phyloP scores from a whole-genome alignment of 2,113 vertebrate genomes.

The Todiramphus chloris region DNA sequence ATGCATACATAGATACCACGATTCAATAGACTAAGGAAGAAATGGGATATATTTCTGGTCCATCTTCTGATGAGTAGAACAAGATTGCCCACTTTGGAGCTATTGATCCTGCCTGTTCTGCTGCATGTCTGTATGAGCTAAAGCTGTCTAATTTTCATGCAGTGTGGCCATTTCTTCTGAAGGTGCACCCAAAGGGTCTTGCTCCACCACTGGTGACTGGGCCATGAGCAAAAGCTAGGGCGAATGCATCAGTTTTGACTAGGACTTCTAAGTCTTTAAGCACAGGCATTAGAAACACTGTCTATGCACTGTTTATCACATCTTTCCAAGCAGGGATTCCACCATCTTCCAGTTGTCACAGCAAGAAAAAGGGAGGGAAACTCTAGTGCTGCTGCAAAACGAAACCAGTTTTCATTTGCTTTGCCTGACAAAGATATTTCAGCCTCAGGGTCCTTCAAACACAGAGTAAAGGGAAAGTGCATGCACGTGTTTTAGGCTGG shows the following conservation, averaged over 20 bases:
- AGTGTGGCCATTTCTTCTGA: background rate
- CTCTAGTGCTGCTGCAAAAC: background rate
- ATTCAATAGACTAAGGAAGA: background rate
- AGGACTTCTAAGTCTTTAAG: background rate
- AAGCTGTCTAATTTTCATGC: background rate
- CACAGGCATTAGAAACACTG: background rate
- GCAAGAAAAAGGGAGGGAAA: background rate
- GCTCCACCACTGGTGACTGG: background rate
- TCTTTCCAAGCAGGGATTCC: background rate
- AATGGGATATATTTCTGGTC: background rate
- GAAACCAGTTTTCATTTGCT: background rate
- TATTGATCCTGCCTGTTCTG: background rate
- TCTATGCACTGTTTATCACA: background rate
- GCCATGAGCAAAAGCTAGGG: background rate
- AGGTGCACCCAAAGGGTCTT: background rate
- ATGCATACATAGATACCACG: background rate
- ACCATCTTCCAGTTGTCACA: background rate
- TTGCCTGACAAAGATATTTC: background rate
- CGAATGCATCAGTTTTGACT: background rate
- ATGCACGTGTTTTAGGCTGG: background rate
- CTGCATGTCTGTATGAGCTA: background rate
- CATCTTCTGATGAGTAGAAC: background rate
- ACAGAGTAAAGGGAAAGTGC: background rate
- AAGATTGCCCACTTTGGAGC: background rate
- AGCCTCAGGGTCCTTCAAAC: background rate